Evolutionary conservation across 2,888 invertebrate genomes (phyloP).

Genomic region (Exocentrus adspersus): DNA sequence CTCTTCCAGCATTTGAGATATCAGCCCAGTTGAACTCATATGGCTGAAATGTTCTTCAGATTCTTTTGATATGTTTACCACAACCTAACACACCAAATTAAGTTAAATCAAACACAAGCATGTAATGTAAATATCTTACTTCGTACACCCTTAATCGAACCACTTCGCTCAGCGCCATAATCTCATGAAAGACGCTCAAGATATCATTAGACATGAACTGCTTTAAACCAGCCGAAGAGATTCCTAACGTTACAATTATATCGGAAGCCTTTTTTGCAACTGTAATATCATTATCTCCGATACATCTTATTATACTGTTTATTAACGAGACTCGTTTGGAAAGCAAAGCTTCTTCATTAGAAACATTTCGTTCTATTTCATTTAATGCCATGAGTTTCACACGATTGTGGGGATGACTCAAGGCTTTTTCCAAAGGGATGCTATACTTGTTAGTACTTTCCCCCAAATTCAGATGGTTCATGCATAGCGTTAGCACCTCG

Average conservation of each 20-base stretch:
- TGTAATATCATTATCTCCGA: constrained; percentile 69
- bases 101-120: no score
- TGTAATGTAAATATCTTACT: constrained; percentile 57
- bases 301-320: constrained; percentile 67
- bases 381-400: constrained; percentile 73
- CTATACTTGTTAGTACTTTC: constrained; percentile 71
- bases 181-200: constrained; percentile 68
- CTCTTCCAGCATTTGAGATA: constrained; percentile 74
- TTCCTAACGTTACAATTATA: constrained; percentile 66
- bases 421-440: constrained; percentile 69
- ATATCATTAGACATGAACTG: constrained; percentile 68
- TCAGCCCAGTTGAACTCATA: constrained; percentile 71
- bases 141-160: constrained; percentile 77
- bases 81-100: no score
- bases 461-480: constrained; percentile 72
- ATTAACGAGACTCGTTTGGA: constrained; percentile 62
- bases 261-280: constrained; percentile 71
- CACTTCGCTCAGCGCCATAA: constrained; percentile 69
- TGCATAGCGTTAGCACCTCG: constrained; percentile 72
- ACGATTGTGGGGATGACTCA: constrained; percentile 71
- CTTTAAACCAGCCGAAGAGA: constrained; percentile 62
- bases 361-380: constrained; percentile 65
- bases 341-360: constrained; percentile 51
- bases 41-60: constrained; percentile 70
- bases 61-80: constrained; percentile 71